Percentiles rank a stretch among this genome's conserved stretches.
phyloP scores from a whole-genome alignment of 2,888 invertebrate genomes.

The Lacanobia wlatinum region DNA sequence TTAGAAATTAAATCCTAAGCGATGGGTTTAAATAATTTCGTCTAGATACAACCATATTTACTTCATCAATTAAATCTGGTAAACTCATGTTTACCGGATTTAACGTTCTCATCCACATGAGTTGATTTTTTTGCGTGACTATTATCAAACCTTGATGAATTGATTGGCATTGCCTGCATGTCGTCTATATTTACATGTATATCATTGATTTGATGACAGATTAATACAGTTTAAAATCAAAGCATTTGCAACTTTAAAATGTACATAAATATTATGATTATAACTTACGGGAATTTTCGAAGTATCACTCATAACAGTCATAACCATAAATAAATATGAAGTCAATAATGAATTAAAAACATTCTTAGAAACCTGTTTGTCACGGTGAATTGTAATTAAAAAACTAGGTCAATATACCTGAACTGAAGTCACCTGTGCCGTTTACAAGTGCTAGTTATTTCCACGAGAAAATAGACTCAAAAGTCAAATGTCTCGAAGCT shows the following conservation, averaged over 20 bases:
- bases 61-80: neutral
- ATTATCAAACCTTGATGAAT: neutral
- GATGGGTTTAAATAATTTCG: neutral
- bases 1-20: neutral
- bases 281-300: neutral
- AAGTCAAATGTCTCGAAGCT: conserved; percentile 75
- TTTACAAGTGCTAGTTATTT: conserved; percentile 56
- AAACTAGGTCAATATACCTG: conserved; percentile 81
- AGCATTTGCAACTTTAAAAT: conserved; percentile 2
- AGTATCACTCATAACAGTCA: conserved; percentile 7
- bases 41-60: neutral
- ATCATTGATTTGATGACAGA: conserved; percentile 3
- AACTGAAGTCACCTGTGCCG: conserved; percentile 73
- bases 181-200: neutral
- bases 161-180: neutral
- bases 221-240: conserved; percentile 1
- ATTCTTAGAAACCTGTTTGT: conserved; percentile 19
- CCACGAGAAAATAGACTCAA: conserved; percentile 78
- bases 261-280: neutral
- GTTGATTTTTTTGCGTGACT: neutral
- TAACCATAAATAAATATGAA: conserved; percentile 20
- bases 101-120: no score
- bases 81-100: neutral
- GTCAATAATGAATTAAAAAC: conserved; percentile 15
- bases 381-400: conserved; percentile 27